phyloP scores from a whole-genome alignment of 1,140 invertebrate genomes.

The Drosophila orosa region DNA sequence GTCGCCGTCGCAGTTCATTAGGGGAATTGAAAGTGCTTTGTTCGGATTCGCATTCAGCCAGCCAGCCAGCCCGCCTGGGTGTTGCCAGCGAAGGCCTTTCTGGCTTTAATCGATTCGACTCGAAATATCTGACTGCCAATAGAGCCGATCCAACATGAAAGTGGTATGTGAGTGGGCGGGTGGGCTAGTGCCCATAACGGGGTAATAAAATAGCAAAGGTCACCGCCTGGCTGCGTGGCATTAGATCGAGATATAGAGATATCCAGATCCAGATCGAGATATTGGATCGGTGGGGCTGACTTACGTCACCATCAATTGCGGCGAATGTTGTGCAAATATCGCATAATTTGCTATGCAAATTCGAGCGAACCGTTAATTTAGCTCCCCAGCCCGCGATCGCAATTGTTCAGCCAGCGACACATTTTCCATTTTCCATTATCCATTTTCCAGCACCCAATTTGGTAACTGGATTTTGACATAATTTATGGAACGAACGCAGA shows the following conservation, averaged over 20 bases:
- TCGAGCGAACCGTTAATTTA: slow-evolving; percentile 74
- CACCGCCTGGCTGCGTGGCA: slow-evolving; percentile 60
- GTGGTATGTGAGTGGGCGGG: slow-evolving; percentile 68
- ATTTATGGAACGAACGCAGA: slow-evolving; percentile 62
- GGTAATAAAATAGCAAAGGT: slow-evolving; percentile 56
- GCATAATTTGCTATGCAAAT: slow-evolving; percentile 83
- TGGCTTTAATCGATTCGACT: slow-evolving; percentile 75
- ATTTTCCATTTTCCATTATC: slow-evolving; percentile 27
- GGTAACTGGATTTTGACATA: slow-evolving; percentile 80
- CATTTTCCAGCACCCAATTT: slow-evolving; percentile 71
- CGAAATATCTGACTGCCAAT: slow-evolving; percentile 53
- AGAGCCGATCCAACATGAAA: slow-evolving; percentile 62
- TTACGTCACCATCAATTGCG: slow-evolving; percentile 56
- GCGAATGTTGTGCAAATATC: slow-evolving; percentile 73
- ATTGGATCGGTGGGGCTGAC: neutral
- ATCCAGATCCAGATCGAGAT: slow-evolving; percentile 21
- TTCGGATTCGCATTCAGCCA: slow-evolving; percentile 60
- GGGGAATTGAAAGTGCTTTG: slow-evolving; percentile 75
- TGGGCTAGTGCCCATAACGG: slow-evolving; percentile 2
- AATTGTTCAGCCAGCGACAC: slow-evolving; percentile 68
- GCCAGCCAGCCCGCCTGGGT: slow-evolving; percentile 62
- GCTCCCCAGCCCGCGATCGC: slow-evolving; percentile 46
- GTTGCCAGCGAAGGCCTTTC: slow-evolving; percentile 78
- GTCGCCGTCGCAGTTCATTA: slow-evolving; percentile 66
- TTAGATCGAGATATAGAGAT: slow-evolving; percentile 15